Evolutionary conservation across 2,113 vertebrate species (phyloP), one percentile per base, ranked within the genome.

Genomic region (Rhegmatorhina hoffmannsi): DNA sequence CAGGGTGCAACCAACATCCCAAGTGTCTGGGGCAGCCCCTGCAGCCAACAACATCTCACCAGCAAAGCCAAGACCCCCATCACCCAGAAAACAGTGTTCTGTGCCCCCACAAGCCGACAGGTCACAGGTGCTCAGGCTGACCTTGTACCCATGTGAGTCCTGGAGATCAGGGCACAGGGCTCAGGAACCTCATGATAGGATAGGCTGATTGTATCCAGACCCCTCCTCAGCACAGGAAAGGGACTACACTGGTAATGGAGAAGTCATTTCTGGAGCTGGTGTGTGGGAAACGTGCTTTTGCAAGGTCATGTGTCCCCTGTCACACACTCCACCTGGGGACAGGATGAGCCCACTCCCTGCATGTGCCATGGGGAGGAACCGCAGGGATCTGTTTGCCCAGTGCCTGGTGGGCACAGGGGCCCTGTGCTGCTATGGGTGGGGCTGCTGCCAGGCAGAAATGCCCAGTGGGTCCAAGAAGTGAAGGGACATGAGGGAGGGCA

Each of bases 11-110:
- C 25, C 7, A 2, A 40, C 25, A 28, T 23, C 40, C 23, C 5
- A 1, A 31, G 46, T 0, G 1, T 13, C 29, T 15, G 19, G 47
- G n/a, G 38, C 50, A 66, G 31, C 28, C 81, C 47, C 52, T 1
- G 6, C 5, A 1, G 64, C 40, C 5, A 0, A 28, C 46, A 70
- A 55, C 44, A 33, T 24, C 56, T 84, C 43, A 18, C 64, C 36
- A 52, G 50, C 46, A 69, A 44, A 77, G 13, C 16, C 64, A n/a
- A 44, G 63, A 66, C 18, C 29, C n/a, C 0, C 0, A 17, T 43
- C 68, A 82, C 34, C 12, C 36, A 11, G 53, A 69, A 60, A 50
- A 18, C 0, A 0, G 5, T 8, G 44, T 25, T 81, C 0, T 0
- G 5, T 74, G 74, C 17, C 21, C 55, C 44, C 3, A 2, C 24